A percentile compares a stretch with the other conserved stretches of the same genome.
Conservation (phyloP, 2,797 vertebrate genomes). For the Morus bassanus region DNA sequence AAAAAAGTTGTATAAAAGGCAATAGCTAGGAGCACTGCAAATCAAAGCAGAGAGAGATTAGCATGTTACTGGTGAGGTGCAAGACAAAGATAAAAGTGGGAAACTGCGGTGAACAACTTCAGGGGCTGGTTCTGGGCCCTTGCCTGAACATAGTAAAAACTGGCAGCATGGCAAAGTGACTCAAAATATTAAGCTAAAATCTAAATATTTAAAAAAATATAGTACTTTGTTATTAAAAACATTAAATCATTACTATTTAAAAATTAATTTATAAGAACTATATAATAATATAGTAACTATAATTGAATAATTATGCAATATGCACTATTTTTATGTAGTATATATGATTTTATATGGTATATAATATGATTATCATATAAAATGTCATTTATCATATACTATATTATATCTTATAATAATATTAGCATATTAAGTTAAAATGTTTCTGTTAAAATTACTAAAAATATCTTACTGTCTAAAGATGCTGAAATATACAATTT, state of each 20-base stretch:
- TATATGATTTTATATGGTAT: background rate
- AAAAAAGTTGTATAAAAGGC: background rate
- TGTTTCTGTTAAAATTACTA: background rate
- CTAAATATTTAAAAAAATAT: background rate
- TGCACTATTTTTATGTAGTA: background rate
- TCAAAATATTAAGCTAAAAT: background rate
- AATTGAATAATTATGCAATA: background rate
- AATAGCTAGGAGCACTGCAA: background rate
- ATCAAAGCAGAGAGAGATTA: background rate
- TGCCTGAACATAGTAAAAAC: accelerated
- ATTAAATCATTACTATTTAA: background rate
- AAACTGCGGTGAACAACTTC: background rate
- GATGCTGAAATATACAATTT: background rate
- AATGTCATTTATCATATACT: background rate
- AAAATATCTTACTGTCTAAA: background rate
- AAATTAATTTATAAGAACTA: background rate
- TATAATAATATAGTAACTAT: background rate
- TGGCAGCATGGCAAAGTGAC: background rate
- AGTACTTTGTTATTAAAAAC: background rate
- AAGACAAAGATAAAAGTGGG: background rate
- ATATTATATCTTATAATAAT: background rate
- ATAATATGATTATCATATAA: background rate
- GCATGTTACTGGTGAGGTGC: accelerated
- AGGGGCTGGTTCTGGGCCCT: background rate
- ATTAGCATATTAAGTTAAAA: background rate